Evolutionary conservation across 1,140 invertebrate species (phyloP), one percentile per base, ranked within the genome.

Genomic region (Lasaia peninsularis): DNA sequence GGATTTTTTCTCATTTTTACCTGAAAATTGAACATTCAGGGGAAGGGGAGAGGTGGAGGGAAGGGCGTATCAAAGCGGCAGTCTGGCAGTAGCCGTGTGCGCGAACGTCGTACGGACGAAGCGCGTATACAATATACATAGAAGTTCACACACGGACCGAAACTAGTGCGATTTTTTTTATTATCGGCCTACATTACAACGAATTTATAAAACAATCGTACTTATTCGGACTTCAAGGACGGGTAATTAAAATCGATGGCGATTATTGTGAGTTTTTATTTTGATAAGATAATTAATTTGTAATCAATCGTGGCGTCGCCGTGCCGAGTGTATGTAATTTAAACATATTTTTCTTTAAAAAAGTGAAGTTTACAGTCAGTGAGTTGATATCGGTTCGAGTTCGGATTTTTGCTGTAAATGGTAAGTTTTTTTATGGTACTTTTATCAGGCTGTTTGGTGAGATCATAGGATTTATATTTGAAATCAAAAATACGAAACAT

Each of bases 251-350:
- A 71, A 71, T 66, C 63, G 60, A 67, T 63, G 63, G 56, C 62
- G 57, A 63, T 67, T 61, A 64, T 64, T 71, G 63, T 75, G 76
- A 55, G 58, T 71, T 74, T 70, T 70, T 73, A 60, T 73, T 69
- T 63, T 34, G 80, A 83, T 83, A 78, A 81, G 78, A 84, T 81
- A 70, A 73, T 77, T 67, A 58, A 61, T 67, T 64, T 34, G 64
- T 70, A 65, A 64, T 68, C 67, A 65, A 72, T 44, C 63, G 71
- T 78, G 63, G 55, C 69, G 70, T 70, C 69, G 58, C 64, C 69
- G 69, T 77, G 75, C 51, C 57, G 40, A 67, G 78, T 76, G 75
- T 77, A 63, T 62, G 71, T 65, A 63, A 54, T 69, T 67, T 67
- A 65, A 65, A 69, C 60, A 52, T 64, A 67, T 63, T 67, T 69